A percentile compares a stretch with the other conserved stretches of the same genome.
Evolutionary conservation across 2,888 invertebrate genomes (phyloP).

Genomic region (Caenorhabditis sp.): DNA sequence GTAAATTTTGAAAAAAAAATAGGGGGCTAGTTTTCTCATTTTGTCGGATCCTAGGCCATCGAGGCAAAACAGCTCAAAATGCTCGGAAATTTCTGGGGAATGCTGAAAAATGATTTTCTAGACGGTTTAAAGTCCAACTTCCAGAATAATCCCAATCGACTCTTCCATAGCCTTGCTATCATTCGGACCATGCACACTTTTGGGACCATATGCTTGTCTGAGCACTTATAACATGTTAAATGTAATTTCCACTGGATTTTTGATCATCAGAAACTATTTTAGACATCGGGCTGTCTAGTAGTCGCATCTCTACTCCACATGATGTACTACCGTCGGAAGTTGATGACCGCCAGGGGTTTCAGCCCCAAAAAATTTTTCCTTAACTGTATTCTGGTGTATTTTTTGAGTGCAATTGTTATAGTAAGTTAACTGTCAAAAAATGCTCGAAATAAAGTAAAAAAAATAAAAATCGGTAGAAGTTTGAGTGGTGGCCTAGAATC

Average conservation of each 20-base stretch:
- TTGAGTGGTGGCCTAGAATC: background rate
- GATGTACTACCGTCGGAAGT: constrained; percentile 36
- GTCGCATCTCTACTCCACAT: constrained; percentile 52
- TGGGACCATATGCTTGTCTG: constrained; percentile 26
- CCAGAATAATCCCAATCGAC: constrained; percentile 47
- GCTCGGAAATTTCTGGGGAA: background rate
- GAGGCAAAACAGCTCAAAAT: background rate
- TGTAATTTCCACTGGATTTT: too few relatives aligned
- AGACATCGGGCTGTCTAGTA: constrained; percentile 47
- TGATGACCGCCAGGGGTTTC: constrained; percentile 18
- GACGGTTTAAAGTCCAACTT: background rate
- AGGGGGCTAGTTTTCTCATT: background rate
- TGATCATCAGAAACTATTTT: background rate
- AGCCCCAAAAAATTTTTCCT: constrained; percentile 7
- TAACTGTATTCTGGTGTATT: constrained; percentile 41
- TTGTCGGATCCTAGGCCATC: background rate
- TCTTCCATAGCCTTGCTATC: constrained; percentile 38
- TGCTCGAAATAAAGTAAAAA: background rate
- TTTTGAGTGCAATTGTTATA: constrained; percentile 17
- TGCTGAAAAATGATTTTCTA: background rate
- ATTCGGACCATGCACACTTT: constrained; percentile 32
- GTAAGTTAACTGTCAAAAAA: constrained; percentile 11
- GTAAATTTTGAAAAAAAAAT: too few relatives aligned
- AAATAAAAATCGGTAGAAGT: background rate
- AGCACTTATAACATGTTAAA: constrained; percentile 45